Base-by-base conservation (phyloP, 2,797 vertebrate genomes). In the Anguilla pacifica region DNA sequence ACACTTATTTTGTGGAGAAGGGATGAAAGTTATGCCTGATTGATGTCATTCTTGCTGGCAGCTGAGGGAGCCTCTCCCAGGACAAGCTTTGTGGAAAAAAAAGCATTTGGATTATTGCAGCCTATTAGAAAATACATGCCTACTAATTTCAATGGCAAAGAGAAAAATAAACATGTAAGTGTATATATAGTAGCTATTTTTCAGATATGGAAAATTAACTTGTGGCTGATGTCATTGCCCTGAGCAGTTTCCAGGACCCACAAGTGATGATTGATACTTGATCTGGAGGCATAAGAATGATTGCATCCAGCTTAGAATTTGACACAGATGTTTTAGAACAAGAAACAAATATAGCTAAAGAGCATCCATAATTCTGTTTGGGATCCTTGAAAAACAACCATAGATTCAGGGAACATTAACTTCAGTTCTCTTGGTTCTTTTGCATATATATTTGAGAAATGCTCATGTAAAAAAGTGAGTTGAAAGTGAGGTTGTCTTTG, bases 11-110 rank as follows among this genome's bases (percentile, higher is more conserved):
- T 70, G 85, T 28, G 77, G 77, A 22, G 57, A 82, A 19, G 43
- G 64, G 22, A 83, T 88, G 55, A 83, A 88, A 83, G 59, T 86
- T n/a, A 35, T 84, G 61, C 59, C 43, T 87, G 57, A 87, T 72
- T 84, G 81, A 84, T 70, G 43, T 83, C 81, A 84, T 87, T 53
- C 70, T 84, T 67, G 2, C 55, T 82, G 74, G 86, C 77, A 87
- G 35, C 72, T 1, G 43, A 55, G 28, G 25, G 31, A 77, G 17
- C 17, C 49, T 86, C 31, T 64, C 57, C 31, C 49, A 79, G 15
- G 86, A 77, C 28, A 86, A 49, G 6, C 72, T n/a, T 59, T 59
- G 17, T 86, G 67, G 4, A 55, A 79, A 39, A 79, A 57, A 86
- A 31, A 17, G 2, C 22, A 1, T 31, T 11, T 86, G 85, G 61